Percentiles rank a stretch among this genome's conserved stretches.
Conservation (phyloP, 2,797 vertebrate genomes). For the Sebastes nivosus region DNA sequence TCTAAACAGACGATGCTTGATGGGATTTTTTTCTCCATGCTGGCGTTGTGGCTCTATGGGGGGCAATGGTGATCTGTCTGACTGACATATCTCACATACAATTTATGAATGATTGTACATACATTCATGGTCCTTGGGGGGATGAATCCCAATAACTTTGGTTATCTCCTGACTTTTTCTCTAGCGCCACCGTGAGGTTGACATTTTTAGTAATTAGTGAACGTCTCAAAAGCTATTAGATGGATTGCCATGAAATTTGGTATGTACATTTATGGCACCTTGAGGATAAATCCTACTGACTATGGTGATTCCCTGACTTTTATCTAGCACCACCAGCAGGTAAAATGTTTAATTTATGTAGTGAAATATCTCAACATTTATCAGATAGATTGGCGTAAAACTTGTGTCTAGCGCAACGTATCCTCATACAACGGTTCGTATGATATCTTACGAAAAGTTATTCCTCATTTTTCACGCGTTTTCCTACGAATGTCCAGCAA, state of each 20-base stretch:
- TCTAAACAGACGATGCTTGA: conserved; percentile 1
- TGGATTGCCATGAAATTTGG: not conserved
- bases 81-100: not conserved
- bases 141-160: not conserved
- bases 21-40: not conserved
- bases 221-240: not conserved
- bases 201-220: not conserved
- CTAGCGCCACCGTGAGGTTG: not conserved
- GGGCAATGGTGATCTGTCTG: not conserved
- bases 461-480: no score
- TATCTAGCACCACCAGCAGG: accelerated
- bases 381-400: no score
- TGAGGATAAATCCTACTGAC: not conserved
- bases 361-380: no score
- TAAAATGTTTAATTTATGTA: no score
- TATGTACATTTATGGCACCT: not conserved
- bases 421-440: no score
- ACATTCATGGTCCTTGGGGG: not conserved
- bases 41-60: not conserved
- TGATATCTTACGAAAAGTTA: no score
- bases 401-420: no score
- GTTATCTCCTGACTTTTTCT: not conserved
- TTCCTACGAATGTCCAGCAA: no score
- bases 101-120: not conserved
- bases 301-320: not conserved